Base-by-base conservation (phyloP, 2,888 invertebrate genomes). In the Nasonovia ribisnigri region DNA sequence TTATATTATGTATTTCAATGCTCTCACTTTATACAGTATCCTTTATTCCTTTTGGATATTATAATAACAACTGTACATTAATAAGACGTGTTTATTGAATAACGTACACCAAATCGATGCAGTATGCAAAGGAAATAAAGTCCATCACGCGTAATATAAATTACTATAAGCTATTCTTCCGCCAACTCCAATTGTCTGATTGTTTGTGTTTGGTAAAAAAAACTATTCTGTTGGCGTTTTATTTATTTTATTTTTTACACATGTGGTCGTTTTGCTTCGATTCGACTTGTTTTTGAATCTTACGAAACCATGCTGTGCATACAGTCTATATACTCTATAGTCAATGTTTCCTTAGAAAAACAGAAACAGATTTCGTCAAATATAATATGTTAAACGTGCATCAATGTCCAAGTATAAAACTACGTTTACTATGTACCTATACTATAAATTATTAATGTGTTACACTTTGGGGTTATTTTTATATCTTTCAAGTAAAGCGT, bases 111-210 rank as follows among this genome's bases (percentile, higher is more conserved):
- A 84, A 91, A 51, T 84, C 10, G 84, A 57, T 77, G n/a, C 43
- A 77, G 24, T 91, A n/a, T 43, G 43, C 54, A 43, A 84, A 88
- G 13, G 8, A 88, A 42, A 54, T n/a, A 20, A 43, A 16, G 2
- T 42, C 54, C 24, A 84, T 91, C 54, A 29, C n/a, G 5, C 26
- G 42, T 84, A 84, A 29, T 20, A 84, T 84, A 91, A 91, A 91
- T 54, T 88, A 88, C 29, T 57, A 77, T 90, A 77, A 90, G 77
- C 90, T 67, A 90, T 90, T 90, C 48, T 90, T 67, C 67, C 67
- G 67, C 48, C 42, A 36, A 48, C n/a, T 57, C n/a, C 43, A 54
- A 84, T 91, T n/a, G 91, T 60, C 29, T 26, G 86, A 24, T 84
- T 0, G 5, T 26, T 60, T 36, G 46, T 91, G 46, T 91, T 86